These are phyloP conservation scores for Macropis europaea DNA, from an alignment of 2,888 invertebrate species.

Conservation along the genomic window DNA sequence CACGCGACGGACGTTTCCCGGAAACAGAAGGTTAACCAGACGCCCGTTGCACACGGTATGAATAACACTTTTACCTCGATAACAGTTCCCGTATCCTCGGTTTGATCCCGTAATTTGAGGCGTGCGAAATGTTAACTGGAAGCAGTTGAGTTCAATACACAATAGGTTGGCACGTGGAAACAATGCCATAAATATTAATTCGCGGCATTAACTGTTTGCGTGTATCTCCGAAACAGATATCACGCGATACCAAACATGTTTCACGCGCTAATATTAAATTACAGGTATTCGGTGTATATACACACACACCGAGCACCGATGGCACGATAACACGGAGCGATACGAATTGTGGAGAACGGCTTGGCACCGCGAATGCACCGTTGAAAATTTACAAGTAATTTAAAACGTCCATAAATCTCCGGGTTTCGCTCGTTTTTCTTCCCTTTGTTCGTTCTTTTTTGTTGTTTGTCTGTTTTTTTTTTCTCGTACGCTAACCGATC, in stretches of 20 bases:
- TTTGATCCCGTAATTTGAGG: conserved; percentile 33
- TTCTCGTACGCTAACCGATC: conserved; percentile 29
- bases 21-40: too few relatives aligned
- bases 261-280: conserved; percentile 38
- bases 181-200: conserved; percentile 49
- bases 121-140: conserved; percentile 3
- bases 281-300: conserved; percentile 15
- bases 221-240: conserved; percentile 29
- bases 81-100: neutral
- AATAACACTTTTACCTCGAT: neutral
- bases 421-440: too few relatives aligned
- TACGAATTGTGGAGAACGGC: conserved; percentile 13
- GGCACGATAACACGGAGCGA: neutral
- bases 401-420: conserved; percentile 42
- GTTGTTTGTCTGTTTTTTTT: too few relatives aligned
- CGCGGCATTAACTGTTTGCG: conserved; percentile 27
- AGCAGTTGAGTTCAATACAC: conserved; percentile 9
- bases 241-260: conserved; percentile 17
- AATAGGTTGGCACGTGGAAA: conserved; percentile 20
- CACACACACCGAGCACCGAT: too few relatives aligned
- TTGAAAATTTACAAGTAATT: conserved; percentile 28
- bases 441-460: too few relatives aligned
- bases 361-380: neutral
- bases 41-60: too few relatives aligned
- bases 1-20: too few relatives aligned